Evolutionary conservation across 1,140 invertebrate species (phyloP).

Genomic region (Rhopalosiphum maidis): DNA sequence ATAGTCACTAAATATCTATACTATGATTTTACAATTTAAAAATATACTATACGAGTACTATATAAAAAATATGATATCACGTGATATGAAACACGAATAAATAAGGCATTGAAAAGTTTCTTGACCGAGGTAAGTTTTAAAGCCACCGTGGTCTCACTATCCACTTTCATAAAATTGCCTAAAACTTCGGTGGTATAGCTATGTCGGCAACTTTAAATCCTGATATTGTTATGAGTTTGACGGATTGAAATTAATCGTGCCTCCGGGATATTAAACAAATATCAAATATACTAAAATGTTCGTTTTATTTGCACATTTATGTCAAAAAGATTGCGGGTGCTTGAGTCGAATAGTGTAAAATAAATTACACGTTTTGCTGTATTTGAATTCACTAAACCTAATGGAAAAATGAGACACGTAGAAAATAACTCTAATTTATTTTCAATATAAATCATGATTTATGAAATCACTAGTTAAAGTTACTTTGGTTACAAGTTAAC

Average conservation of each 20-base stretch:
- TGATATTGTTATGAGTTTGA: slow-evolving; percentile 32
- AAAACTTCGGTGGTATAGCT: not conserved
- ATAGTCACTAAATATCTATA: not conserved
- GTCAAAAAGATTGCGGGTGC: not conserved
- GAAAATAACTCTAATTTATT: not conserved
- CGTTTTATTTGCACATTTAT: not conserved
- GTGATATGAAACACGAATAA: slow-evolving; percentile 21
- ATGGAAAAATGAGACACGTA: not conserved
- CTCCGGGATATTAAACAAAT: not conserved
- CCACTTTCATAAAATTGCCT: slow-evolving; percentile 31
- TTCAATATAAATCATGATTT: not conserved
- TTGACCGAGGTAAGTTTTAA: slow-evolving; percentile 35
- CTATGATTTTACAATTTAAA: not conserved
- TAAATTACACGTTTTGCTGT: not conserved
- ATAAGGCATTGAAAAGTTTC: slow-evolving; percentile 37
- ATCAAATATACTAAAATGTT: slow-evolving; percentile 3
- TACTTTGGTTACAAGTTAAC: not conserved
- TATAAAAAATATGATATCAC: not conserved
- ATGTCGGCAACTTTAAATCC: slow-evolving; percentile 40
- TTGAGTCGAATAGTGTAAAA: not conserved
- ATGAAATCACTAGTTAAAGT: not conserved
- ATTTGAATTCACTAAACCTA: not conserved
- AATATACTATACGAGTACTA: not conserved
- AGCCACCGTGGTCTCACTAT: not conserved
- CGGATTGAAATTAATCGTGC: slow-evolving; percentile 10